Conservation (phyloP, 2,797 vertebrate genomes). For the Gobionotothen gibberifrons region DNA sequence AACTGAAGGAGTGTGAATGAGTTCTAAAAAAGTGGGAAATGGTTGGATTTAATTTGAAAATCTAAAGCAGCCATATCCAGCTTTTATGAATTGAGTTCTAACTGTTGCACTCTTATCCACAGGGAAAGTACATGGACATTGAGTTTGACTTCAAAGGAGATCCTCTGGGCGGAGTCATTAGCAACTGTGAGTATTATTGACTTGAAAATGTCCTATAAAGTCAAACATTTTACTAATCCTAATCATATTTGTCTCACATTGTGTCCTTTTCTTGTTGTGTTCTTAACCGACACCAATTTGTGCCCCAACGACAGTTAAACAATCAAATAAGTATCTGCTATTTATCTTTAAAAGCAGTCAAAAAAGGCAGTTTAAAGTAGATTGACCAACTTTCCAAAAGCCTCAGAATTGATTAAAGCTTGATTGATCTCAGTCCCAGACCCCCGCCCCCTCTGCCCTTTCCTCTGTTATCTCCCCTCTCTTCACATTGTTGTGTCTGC, state of each 20-base stretch:
- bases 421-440: slow-evolving; percentile 1
- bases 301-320: neutral
- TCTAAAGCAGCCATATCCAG: no score
- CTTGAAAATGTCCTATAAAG: neutral
- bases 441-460: neutral
- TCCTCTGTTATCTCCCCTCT: slow-evolving; percentile 40
- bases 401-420: neutral
- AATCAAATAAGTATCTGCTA: neutral
- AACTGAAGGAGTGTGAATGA: no score
- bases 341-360: neutral
- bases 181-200: slow-evolving; percentile 93
- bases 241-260: neutral
- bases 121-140: slow-evolving; percentile 99
- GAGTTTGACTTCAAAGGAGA: slow-evolving; percentile 99
- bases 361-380: neutral
- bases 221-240: neutral
- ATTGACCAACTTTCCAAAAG: neutral
- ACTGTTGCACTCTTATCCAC: slow-evolving; percentile 68
- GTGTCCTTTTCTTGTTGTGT: neutral
- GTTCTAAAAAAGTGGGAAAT: no score
- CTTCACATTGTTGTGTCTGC: slow-evolving; percentile 75
- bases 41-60: no score
- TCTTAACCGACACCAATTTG: neutral
- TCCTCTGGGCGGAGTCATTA: slow-evolving; percentile 98
- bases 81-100: neutral